Evolutionary conservation across 2,113 vertebrate genomes (phyloP).

Genomic region (human (Homo sapiens)): GRCh38 chr20:59293501-59294000

Average conservation of each 20-base stretch:
- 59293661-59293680: not conserved
- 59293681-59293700: not conserved
- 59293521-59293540: not conserved
- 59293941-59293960: not conserved
- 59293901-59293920: not conserved
- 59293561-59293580: not conserved
- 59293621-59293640: not conserved
- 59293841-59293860: not conserved
- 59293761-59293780: not conserved
- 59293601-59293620: not conserved
- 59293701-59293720: not conserved
- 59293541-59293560: not conserved
- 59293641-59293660: not conserved
- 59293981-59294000: not conserved
- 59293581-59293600: not conserved
- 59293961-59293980: fast-evolving
- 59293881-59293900: fast-evolving
- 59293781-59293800: not conserved
- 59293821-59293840: too few relatives aligned
- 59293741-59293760: too few relatives aligned
- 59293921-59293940: not conserved
- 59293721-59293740: not conserved
- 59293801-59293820: not conserved
- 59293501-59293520: not conserved
- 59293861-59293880: not conserved